Conservation (phyloP, 2,797 vertebrate genomes). For the Brotogeris chrysoptera region DNA sequence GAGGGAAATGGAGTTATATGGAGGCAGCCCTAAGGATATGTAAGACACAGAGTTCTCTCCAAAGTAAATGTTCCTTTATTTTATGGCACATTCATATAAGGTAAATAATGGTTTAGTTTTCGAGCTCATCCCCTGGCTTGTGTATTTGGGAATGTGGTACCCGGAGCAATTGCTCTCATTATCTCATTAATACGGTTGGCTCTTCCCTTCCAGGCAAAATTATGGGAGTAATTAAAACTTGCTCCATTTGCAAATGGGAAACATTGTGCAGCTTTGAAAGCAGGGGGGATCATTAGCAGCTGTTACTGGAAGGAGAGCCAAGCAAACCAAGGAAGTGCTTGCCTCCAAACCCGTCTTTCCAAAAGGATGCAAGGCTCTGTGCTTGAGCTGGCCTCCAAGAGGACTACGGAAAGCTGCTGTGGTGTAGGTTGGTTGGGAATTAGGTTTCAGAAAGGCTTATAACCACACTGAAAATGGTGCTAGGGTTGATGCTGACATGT, state of each 20-base stretch:
- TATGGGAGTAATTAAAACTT: constrained; percentile 17
- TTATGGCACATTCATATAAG: background rate
- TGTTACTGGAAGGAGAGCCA: background rate
- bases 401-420: background rate
- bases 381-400: background rate
- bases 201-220: background rate
- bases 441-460: background rate
- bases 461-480: background rate
- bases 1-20: background rate
- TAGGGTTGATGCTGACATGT: background rate
- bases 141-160: background rate
- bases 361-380: background rate
- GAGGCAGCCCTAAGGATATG: background rate
- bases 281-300: background rate
- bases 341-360: background rate
- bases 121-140: background rate
- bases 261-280: background rate
- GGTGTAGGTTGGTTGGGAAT: background rate
- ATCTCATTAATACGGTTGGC: background rate
- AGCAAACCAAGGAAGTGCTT: background rate
- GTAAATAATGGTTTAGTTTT: background rate
- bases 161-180: background rate
- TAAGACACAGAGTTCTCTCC: background rate
- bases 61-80: background rate
- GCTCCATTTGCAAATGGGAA: background rate